phyloP scores from a whole-genome alignment of 2,113 vertebrate species.

The Toxotes jaculatrix region DNA sequence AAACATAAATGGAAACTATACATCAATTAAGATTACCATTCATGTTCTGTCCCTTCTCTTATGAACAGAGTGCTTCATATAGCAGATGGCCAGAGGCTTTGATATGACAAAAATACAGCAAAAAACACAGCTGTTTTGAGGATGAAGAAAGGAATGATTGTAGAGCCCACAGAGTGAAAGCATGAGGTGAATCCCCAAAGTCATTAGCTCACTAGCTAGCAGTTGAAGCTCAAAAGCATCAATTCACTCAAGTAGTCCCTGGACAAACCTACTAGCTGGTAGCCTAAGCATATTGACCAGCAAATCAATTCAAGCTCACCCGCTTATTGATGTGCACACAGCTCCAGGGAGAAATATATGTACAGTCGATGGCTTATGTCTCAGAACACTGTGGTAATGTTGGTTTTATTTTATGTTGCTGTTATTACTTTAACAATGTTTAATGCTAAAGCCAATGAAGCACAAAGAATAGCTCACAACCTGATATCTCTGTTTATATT shows the following conservation, averaged over 20 bases:
- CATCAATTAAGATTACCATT: not conserved
- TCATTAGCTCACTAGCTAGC: constrained; percentile 28
- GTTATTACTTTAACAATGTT: constrained; percentile 45
- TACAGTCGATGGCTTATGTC: constrained; percentile 38
- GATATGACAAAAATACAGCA: not conserved
- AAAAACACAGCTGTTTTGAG: not conserved
- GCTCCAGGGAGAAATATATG: constrained; percentile 50
- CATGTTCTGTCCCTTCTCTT: not conserved
- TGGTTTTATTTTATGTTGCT: constrained; percentile 24
- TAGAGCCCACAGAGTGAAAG: not conserved
- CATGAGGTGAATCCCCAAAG: constrained; percentile 43
- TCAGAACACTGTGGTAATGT: constrained; percentile 13
- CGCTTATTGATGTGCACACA: constrained; percentile 54
- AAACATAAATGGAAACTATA: not conserved
- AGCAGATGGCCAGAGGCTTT: not conserved
- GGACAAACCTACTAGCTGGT: constrained; percentile 52
- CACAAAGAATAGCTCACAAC: constrained; percentile 13
- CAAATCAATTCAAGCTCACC: constrained; percentile 66
- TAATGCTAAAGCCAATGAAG: not conserved
- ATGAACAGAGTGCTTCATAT: not conserved
- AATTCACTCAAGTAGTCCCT: constrained; percentile 69
- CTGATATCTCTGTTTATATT: constrained; percentile 16
- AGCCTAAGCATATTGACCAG: constrained; percentile 70
- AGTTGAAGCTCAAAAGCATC: constrained; percentile 53
- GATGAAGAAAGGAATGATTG: not conserved